Conservation (phyloP, 1,140 invertebrate species). For the Armadillidium nasatum region DNA sequence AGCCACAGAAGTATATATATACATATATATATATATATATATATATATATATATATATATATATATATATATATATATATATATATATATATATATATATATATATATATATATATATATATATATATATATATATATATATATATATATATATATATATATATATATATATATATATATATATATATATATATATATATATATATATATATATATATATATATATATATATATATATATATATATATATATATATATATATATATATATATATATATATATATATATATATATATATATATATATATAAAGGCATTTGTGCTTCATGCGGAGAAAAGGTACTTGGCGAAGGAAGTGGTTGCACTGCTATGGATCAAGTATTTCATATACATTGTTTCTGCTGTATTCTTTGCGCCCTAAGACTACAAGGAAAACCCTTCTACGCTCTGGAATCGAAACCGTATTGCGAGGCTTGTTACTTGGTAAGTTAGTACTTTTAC, state of each 20-base stretch:
- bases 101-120: too few species aligned
- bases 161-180: too few species aligned
- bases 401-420: conserved; percentile 79
- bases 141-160: too few species aligned
- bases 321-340: conserved; percentile 83
- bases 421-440: conserved; percentile 90
- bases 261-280: too few species aligned
- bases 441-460: conserved; percentile 90
- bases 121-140: too few species aligned
- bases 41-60: too few species aligned
- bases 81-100: too few species aligned
- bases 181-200: conserved; percentile 4
- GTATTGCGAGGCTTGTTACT: conserved; percentile 90
- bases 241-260: too few species aligned
- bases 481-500: conserved; percentile 55
- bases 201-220: neutral
- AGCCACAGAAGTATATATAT: too few species aligned
- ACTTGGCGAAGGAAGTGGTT: conserved; percentile 84
- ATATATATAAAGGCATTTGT: conserved; percentile 64
- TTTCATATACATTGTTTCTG: conserved; percentile 94
- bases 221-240: too few species aligned
- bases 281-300: neutral
- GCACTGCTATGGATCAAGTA: conserved; percentile 91
- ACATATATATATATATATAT: too few species aligned
- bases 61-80: too few species aligned